Evolutionary conservation across 2,113 vertebrate genomes (phyloP), one percentile per base, ranked within the genome.

Genomic region (Tiliqua scincoides): DNA sequence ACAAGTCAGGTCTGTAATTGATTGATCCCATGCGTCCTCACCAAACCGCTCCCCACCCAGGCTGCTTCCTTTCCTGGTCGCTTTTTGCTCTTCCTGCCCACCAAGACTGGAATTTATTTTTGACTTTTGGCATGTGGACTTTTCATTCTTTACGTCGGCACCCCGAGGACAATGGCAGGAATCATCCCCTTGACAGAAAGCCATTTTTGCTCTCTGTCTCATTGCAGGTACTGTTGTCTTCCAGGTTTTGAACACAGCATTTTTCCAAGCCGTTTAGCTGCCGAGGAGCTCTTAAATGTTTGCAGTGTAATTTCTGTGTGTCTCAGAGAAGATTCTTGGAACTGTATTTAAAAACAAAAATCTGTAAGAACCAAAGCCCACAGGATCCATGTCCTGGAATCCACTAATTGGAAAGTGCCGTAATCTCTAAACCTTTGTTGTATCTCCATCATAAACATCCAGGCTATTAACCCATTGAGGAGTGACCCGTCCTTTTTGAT

Each of bases 131-230:
- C 57, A 67, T 76, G 54, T 54, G 76, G 80, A 81, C 52, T 57
- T 54, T 74, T 79, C 54, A 15, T 77, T 21, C 48, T 67, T 85
- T 59, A 77, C 71, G 73, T 14, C 37, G 75, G 71, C 71, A 35
- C 76, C 87, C 32, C n/a, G 68, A 78, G 59, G 82, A 88, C 82
- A 79, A 65, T 88, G 52, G 32, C 85, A 84, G 85, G 85, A 81
- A 80, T 68, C 17, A 63, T 75, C 77, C 88, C 48, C 77, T 74
- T 74, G 78, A 82, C 76, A 84, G 85, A 83, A 89, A 75, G 17
- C 37, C 62, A 6, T 61, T 40, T 15, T 23, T 27, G 12, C 62
- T 77, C 27, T 63, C 61, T 54, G 2, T 67, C 18, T 43, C 32
- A 32, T 40, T 80, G 21, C 61, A 73, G 25, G 68, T 30, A 4